Conservation (phyloP, 2,888 invertebrate species). For the Drosophila antonietae region DNA sequence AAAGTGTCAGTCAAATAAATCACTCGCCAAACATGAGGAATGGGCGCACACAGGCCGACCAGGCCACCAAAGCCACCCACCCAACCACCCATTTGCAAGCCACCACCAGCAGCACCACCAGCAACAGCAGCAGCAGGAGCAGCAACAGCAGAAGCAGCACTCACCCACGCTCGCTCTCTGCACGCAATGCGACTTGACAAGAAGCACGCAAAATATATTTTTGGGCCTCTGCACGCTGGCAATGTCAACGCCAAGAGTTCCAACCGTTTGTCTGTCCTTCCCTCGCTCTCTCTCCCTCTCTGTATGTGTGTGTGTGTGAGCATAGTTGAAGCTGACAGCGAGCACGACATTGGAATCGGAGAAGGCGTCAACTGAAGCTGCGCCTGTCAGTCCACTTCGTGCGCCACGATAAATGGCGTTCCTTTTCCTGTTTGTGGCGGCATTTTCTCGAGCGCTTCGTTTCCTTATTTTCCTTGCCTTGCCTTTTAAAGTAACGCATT, state of each 20-base stretch:
- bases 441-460: conserved; percentile 1
- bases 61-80: too few species aligned
- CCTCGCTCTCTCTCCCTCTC: not conserved
- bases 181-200: conserved; percentile 59
- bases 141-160: not conserved
- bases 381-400: conserved; percentile 49
- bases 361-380: conserved; percentile 40
- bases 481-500: conserved; percentile 38
- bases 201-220: conserved; percentile 64
- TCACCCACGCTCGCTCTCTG: not conserved
- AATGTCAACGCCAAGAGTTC: conserved; percentile 73
- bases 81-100: not conserved
- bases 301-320: conserved; percentile 42
- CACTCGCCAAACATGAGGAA: conserved; percentile 75
- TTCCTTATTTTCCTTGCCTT: not conserved
- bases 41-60: conserved; percentile 28
- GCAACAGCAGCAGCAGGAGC: not conserved
- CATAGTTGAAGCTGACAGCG: conserved; percentile 78
- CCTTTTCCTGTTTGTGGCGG: conserved; percentile 18
- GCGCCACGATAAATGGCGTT: conserved; percentile 50
- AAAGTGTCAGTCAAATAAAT: conserved; percentile 83
- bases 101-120: not conserved
- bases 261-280: conserved; percentile 50
- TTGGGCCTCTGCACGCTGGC: conserved; percentile 60
- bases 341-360: conserved; percentile 44